phyloP scores from a whole-genome alignment of 2,888 invertebrate genomes.

The Neuroscelio doddi region DNA sequence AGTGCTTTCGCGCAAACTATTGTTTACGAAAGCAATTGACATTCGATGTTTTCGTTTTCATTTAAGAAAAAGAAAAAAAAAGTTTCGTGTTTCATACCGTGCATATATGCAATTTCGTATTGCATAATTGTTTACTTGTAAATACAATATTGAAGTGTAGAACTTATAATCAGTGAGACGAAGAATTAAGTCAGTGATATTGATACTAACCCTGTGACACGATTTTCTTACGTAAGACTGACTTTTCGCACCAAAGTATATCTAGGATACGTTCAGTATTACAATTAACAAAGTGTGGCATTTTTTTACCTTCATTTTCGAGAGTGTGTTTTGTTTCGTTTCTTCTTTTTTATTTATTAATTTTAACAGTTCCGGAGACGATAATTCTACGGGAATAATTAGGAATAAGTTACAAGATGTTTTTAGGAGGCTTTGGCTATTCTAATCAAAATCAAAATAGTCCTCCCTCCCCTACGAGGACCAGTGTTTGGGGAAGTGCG shows the following conservation, averaged over 20 bases:
- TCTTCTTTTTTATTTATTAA: background rate
- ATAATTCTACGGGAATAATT: conserved; percentile 11
- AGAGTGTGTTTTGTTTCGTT: background rate
- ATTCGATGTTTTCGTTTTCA: too few species aligned
- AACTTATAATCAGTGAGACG: background rate
- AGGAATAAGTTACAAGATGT: conserved; percentile 56
- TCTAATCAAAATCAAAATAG: conserved; percentile 58
- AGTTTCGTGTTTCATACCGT: conserved; percentile 8
- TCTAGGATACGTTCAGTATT: background rate
- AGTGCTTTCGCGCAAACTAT: too few species aligned
- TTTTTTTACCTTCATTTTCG: too few species aligned
- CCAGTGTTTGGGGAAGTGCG: conserved; percentile 62
- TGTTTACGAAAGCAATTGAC: too few species aligned
- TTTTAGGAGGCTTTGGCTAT: conserved; percentile 63
- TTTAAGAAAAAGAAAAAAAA: conserved; percentile 46
- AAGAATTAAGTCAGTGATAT: background rate
- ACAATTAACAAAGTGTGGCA: background rate
- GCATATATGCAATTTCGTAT: conserved; percentile 7
- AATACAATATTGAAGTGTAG: background rate
- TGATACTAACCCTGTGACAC: conserved; percentile 1
- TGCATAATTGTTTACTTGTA: conserved; percentile 1
- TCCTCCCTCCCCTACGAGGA: conserved; percentile 60
- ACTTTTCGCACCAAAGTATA: conserved; percentile 40
- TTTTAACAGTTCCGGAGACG: background rate
- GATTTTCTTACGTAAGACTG: conserved; percentile 32